Percentiles rank a stretch among this genome's conserved stretches.
Evolutionary conservation across 2,113 vertebrate species (phyloP).

Genomic region (Gymnogyps californianus): DNA sequence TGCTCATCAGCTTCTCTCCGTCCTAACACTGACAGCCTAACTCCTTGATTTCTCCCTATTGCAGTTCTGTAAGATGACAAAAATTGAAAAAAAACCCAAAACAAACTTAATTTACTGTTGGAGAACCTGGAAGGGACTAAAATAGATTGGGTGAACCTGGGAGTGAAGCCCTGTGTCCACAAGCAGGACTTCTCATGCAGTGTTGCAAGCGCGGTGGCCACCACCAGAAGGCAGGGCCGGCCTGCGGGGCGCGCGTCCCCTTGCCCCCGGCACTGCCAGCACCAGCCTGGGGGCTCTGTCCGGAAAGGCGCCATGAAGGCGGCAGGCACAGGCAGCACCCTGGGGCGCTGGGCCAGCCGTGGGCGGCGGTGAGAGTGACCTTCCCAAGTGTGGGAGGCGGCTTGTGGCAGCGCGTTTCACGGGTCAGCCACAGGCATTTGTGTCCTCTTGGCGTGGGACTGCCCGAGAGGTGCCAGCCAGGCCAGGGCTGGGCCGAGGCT

Average conservation of each 20-base stretch:
- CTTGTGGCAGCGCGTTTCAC: rapidly evolving
- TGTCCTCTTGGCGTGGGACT: neutral
- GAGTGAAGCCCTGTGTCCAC: neutral
- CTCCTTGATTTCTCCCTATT: neutral
- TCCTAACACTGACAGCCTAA: neutral
- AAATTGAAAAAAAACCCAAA: neutral
- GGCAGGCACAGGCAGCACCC: neutral
- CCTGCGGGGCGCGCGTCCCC: rapidly evolving
- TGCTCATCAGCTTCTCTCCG: neutral
- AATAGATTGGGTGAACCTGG: neutral
- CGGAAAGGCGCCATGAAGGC: rapidly evolving
- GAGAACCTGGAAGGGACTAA: neutral
- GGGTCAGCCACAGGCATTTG: rapidly evolving
- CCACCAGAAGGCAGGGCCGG: neutral
- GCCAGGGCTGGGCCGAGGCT: no score
- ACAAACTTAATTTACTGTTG: no score
- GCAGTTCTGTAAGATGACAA: neutral
- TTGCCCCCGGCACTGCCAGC: neutral
- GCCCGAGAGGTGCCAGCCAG: rapidly evolving
- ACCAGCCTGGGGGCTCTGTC: no score
- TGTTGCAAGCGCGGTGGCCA: neutral
- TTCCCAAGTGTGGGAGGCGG: neutral
- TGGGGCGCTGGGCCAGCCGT: neutral
- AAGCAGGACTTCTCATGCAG: rapidly evolving
- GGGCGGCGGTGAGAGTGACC: neutral